Evolutionary conservation across 2,888 invertebrate genomes (phyloP).

Genomic region (Polydrusus cervinus): DNA sequence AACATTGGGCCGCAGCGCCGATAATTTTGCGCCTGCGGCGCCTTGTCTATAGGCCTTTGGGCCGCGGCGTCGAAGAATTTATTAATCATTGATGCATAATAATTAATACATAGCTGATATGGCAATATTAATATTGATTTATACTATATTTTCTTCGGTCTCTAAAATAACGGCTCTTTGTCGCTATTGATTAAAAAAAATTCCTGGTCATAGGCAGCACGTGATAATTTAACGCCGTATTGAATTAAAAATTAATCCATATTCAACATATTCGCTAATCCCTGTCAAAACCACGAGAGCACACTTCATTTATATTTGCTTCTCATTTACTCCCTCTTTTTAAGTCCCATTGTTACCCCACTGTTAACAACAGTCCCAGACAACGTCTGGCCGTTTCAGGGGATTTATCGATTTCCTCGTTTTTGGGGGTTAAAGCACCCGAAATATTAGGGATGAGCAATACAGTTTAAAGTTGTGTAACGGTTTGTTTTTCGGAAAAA

Average conservation of each 20-base stretch:
- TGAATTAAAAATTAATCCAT: neutral
- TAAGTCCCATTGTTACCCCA: slow-evolving; percentile 42
- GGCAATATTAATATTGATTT: no score
- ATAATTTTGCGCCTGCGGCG: no score
- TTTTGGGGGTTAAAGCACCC: slow-evolving; percentile 45
- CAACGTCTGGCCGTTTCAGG: slow-evolving; percentile 33
- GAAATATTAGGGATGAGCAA: slow-evolving; percentile 1
- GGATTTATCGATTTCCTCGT: slow-evolving; percentile 41
- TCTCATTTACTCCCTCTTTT: slow-evolving; percentile 34
- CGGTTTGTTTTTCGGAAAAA: no score
- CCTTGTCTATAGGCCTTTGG: no score
- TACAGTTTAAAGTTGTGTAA: no score
- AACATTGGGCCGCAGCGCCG: no score
- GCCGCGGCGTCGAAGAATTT: no score
- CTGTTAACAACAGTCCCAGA: slow-evolving; percentile 36
- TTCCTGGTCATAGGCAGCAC: neutral
- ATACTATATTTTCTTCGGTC: no score
- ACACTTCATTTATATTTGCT: slow-evolving; percentile 35
- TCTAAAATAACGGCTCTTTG: no score
- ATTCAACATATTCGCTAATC: slow-evolving; percentile 4
- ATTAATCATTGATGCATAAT: no score
- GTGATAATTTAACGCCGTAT: neutral
- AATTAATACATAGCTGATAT: no score
- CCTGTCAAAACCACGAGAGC: slow-evolving; percentile 6
- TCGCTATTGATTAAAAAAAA: no score